Evolutionary conservation across 2,113 vertebrate genomes (phyloP).

Genomic region (Otocyon megalotis): DNA sequence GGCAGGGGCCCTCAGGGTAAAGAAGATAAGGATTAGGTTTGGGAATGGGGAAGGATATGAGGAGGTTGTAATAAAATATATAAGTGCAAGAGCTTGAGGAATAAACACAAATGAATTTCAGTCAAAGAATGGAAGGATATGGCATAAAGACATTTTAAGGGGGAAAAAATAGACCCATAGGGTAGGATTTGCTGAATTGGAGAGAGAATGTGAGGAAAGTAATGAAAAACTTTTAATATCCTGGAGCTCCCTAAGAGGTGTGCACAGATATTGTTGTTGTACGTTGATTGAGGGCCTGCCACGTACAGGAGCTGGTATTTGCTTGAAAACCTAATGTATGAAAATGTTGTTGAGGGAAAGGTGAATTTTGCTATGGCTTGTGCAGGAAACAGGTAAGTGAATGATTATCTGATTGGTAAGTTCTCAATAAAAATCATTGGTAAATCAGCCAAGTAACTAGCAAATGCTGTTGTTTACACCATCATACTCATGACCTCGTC

Average conservation of each 20-base stretch:
- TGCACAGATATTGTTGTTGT: conserved; percentile 69
- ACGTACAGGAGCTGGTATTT: background rate
- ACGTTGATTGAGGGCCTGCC: conserved; percentile 57
- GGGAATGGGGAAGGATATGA: conserved; percentile 78
- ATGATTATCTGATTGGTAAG: conserved; percentile 1
- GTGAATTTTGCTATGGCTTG: background rate
- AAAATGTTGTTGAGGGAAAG: conserved; percentile 46
- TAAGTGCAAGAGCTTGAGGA: conserved; percentile 77
- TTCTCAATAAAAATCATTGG: conserved; percentile 44
- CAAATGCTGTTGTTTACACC: background rate
- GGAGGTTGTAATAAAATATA: conserved; percentile 82
- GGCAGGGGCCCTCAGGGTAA: conserved; percentile 78
- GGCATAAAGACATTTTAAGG: conserved; percentile 76
- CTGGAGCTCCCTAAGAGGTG: conserved; percentile 71
- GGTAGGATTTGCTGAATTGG: conserved; percentile 73
- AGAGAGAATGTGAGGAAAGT: conserved; percentile 68
- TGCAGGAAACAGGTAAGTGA: background rate
- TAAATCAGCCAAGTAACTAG: background rate
- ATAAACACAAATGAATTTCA: conserved; percentile 82
- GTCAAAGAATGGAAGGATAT: conserved; percentile 73
- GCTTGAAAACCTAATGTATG: conserved; percentile 66
- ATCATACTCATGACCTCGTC: background rate
- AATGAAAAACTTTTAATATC: conserved; percentile 84
- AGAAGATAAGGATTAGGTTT: conserved; percentile 80
- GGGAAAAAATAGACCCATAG: conserved; percentile 72